Base-by-base conservation (phyloP, 1,140 invertebrate genomes). In the Bombus turneri region DNA sequence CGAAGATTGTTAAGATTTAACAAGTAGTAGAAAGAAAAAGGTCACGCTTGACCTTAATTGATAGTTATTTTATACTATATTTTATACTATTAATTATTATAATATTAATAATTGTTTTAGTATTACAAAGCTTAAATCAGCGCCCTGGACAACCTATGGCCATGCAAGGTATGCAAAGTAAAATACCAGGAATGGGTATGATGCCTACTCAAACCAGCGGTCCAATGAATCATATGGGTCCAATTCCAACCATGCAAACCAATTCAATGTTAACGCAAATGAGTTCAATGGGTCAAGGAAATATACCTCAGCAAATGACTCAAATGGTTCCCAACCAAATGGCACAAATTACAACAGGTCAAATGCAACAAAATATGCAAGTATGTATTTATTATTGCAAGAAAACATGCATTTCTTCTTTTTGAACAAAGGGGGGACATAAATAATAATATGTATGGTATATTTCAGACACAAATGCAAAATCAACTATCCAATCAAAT, bases 111-210 rank as follows among this genome's bases (percentile, higher is more conserved):
- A 41, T 41, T 88, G 68, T 84, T 91, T 91, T 86, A 96, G 95
- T 97, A 72, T 91, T 96, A 41, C 96, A 97, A 93, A 96, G 95
- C 59, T 92, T 97, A 82, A 97, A 96, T 89, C 95, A 96, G 92
- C 94, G 96, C 39, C 96, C 96, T 73, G 96, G 93, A 39, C 95
- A 95, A 90, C 89, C 95, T 86, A 96, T 96, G 93, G 95, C 96
- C 90, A 96, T 96, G 95, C 96, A 96, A 86, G 95, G 96, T 47
- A 96, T 96, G 92, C 96, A 96, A 41, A 96, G 96, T 62, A 95
- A 96, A 93, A 96, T 95, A 85, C 91, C 92, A 43, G 92, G 93
- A 77, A 96, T 96, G 90, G 91, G 91, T 57, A 95, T 95, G 93
- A 95, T 96, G 93, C 87, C 93, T 22, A 91, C 91, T 13, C 95